phyloP scores from a whole-genome alignment of 2,113 vertebrate genomes.

The Mus spicilegus region DNA sequence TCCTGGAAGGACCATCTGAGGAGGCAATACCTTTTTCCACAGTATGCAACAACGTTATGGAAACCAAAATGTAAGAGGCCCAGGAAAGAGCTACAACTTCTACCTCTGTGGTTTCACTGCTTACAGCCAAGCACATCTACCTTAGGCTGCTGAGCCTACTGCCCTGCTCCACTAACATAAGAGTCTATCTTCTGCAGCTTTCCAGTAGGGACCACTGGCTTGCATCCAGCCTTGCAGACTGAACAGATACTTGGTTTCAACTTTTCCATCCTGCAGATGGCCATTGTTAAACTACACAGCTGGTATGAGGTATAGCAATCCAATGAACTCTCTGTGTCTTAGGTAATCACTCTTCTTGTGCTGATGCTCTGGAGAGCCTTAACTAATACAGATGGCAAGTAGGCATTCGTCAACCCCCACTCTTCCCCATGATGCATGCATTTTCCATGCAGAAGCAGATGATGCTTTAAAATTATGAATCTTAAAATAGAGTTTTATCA shows the following conservation, averaged over 20 bases:
- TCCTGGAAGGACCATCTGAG: not conserved
- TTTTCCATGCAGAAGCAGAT: not conserved
- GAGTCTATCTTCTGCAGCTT: not conserved
- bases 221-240: not conserved
- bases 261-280: not conserved
- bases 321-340: not conserved
- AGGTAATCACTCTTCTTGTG: not conserved
- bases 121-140: not conserved
- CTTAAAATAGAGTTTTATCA: slow-evolving; percentile 47
- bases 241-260: too few relatives aligned
- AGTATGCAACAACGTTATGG: not conserved
- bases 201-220: not conserved
- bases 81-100: not conserved
- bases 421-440: not conserved
- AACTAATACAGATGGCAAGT: not conserved
- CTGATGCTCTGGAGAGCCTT: not conserved
- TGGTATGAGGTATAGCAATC: not conserved
- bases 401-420: not conserved
- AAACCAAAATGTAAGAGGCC: not conserved
- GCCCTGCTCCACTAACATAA: rapidly evolving
- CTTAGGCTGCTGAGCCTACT: too few relatives aligned
- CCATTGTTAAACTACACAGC: not conserved
- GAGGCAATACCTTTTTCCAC: not conserved
- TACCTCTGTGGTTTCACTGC: not conserved
- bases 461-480: slow-evolving; percentile 57